These are phyloP conservation scores for Eupithecia exiguata DNA, from an alignment of 2,888 invertebrate genomes.

Conservation along the genomic window DNA sequence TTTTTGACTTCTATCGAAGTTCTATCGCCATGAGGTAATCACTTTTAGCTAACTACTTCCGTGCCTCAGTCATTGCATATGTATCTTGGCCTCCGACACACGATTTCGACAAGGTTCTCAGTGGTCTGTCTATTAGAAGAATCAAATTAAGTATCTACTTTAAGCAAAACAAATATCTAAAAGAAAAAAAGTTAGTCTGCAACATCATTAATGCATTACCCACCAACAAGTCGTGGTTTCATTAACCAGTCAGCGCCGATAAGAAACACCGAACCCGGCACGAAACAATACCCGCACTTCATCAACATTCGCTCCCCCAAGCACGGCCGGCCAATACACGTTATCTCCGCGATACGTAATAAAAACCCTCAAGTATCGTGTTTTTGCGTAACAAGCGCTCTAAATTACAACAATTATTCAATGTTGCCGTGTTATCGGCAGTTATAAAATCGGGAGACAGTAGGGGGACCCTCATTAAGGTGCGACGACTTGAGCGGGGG, in stretches of 20 bases:
- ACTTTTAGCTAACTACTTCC: too few relatives aligned
- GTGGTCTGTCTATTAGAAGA: too few relatives aligned
- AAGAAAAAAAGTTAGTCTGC: not conserved
- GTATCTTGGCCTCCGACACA: too few relatives aligned
- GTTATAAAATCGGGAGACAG: constrained; percentile 74
- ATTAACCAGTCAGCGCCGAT: constrained; percentile 24
- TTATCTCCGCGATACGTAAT: constrained; percentile 69
- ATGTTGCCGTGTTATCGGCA: constrained; percentile 79
- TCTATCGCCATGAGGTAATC: too few relatives aligned
- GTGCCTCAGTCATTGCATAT: too few relatives aligned
- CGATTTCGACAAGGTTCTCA: too few relatives aligned
- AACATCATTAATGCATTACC: constrained; percentile 3
- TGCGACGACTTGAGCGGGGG: constrained; percentile 48
- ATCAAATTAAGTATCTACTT: not conserved
- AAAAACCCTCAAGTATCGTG: constrained; percentile 68
- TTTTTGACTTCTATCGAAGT: too few relatives aligned
- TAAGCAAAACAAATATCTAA: not conserved
- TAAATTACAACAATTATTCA: constrained; percentile 83
- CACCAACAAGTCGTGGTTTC: constrained; percentile 5
- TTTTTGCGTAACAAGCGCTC: constrained; percentile 77
- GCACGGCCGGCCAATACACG: constrained; percentile 51
- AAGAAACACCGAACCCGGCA: constrained; percentile 35
- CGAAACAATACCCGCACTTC: constrained; percentile 43
- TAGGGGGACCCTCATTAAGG: constrained; percentile 70
- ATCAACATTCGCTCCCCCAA: constrained; percentile 40